Evolutionary conservation across 2,113 vertebrate genomes (phyloP).

Genomic region (Pristiophorus japonicus): DNA sequence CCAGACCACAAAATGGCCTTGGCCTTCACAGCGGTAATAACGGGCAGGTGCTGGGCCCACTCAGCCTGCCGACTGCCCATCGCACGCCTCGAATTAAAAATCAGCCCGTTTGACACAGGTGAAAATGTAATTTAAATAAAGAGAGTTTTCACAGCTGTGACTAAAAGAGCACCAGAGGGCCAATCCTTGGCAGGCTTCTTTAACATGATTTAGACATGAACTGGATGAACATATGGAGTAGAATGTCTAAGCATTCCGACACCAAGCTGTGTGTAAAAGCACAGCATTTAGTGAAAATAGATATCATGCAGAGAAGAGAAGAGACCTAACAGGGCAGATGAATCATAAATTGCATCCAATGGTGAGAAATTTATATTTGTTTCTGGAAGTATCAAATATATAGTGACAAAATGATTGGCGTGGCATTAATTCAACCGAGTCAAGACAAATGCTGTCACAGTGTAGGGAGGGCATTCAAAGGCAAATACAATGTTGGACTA

Average conservation of each 20-base stretch:
- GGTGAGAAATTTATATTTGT: not conserved
- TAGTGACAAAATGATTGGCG: not conserved
- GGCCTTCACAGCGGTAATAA: not conserved
- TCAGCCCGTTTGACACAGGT: not conserved
- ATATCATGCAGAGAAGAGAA: not conserved
- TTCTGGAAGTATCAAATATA: not conserved
- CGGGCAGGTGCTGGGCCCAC: not conserved
- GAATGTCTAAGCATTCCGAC: too few relatives aligned
- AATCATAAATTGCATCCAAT: not conserved
- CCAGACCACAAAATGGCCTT: not conserved
- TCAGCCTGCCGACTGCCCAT: not conserved
- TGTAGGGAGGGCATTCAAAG: not conserved
- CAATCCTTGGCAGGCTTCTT: not conserved
- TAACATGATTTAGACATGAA: not conserved
- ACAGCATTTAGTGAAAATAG: not conserved
- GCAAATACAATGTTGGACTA: not conserved
- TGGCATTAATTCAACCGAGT: not conserved
- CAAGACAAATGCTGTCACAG: not conserved
- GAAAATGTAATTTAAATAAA: not conserved
- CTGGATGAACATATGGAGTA: not conserved
- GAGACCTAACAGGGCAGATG: not conserved
- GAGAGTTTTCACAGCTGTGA: not conserved
- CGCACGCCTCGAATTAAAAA: not conserved
- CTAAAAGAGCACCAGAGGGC: not conserved
- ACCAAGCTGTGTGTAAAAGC: not conserved